Evolutionary conservation across 2,888 invertebrate genomes (phyloP).

Genomic region (Microchrysa polita): DNA sequence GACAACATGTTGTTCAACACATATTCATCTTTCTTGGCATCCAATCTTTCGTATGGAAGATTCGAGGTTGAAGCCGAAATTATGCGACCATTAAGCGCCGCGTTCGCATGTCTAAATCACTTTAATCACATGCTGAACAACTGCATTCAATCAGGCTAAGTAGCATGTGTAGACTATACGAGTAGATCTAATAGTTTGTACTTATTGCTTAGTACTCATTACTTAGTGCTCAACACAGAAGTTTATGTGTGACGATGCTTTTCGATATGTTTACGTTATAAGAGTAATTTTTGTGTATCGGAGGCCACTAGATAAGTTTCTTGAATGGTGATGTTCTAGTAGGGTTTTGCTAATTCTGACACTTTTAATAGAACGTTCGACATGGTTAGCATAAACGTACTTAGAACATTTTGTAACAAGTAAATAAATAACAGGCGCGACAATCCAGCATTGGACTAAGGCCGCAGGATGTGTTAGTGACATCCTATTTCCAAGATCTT

Average conservation of each 20-base stretch:
- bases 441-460: no score
- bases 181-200: constrained; percentile 17
- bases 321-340: no score
- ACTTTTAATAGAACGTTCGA: no score
- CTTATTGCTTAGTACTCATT: constrained; percentile 1
- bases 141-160: constrained; percentile 42
- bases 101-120: constrained; percentile 43
- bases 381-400: no score
- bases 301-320: no score
- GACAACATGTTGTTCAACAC: constrained; percentile 12
- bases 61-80: constrained; percentile 33
- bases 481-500: no score
- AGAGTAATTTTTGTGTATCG: not conserved
- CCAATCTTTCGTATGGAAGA: not conserved
- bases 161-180: constrained; percentile 31
- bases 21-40: not conserved
- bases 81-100: constrained; percentile 31
- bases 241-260: not conserved
- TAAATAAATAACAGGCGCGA: no score
- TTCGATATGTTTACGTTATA: not conserved
- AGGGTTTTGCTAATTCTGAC: no score
- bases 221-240: constrained; percentile 15
- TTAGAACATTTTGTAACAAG: no score
- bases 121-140: constrained; percentile 40
- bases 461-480: no score